A percentile compares a stretch with the other conserved stretches of the same genome.
Conservation (phyloP, 2,113 vertebrate species). For the Phalacrocorax aristotelis region DNA sequence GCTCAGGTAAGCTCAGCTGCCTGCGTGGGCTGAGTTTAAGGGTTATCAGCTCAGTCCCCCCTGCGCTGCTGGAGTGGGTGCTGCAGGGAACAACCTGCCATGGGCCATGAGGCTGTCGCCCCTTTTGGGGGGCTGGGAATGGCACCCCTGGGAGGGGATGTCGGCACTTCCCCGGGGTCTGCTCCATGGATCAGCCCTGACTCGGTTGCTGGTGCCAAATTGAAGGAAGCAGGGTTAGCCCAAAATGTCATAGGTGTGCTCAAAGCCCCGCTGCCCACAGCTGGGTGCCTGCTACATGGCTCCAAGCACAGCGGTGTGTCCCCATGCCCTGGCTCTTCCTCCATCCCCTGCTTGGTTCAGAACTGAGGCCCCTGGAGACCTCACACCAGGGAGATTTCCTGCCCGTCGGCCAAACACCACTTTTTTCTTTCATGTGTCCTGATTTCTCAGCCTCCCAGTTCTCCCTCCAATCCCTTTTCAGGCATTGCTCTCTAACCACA, state of each 20-base stretch:
- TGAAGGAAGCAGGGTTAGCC: neutral
- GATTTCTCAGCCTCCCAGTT: neutral
- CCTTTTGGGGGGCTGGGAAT: neutral
- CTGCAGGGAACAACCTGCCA: neutral
- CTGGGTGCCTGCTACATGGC: neutral
- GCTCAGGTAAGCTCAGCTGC: rapidly evolving
- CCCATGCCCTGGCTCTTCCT: rapidly evolving
- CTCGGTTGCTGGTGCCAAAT: rapidly evolving
- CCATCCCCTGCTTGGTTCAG: neutral
- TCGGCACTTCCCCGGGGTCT: neutral
- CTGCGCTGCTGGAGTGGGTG: rapidly evolving
- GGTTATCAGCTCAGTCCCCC: neutral
- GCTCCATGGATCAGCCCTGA: rapidly evolving
- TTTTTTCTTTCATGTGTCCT: neutral
- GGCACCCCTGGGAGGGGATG: neutral
- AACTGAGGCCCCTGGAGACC: neutral
- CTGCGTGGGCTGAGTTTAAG: neutral
- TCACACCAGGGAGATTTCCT: neutral
- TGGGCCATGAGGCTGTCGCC: neutral
- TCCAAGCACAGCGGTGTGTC: neutral
- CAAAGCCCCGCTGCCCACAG: rapidly evolving
- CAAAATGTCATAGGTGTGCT: neutral
- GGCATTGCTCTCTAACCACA: neutral
- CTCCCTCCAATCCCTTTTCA: neutral
- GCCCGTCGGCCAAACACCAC: neutral